These are phyloP conservation scores for Noctua fimbriata DNA, from an alignment of 2,888 invertebrate species.

Conservation along the genomic window DNA sequence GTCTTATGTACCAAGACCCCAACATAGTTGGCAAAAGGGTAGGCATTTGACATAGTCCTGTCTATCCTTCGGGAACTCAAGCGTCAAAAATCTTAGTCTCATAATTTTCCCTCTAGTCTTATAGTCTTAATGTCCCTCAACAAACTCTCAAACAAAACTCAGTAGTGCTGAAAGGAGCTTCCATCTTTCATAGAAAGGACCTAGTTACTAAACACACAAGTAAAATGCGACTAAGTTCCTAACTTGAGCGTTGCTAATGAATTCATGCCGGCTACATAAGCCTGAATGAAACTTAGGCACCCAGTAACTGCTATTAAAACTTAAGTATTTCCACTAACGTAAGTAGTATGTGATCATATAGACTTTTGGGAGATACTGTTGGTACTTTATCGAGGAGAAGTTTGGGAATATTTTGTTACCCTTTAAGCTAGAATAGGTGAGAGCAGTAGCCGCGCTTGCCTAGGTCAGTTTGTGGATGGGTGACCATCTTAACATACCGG, in stretches of 20 bases:
- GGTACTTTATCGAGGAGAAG: background rate
- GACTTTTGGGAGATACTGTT: background rate
- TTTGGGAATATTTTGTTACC: background rate
- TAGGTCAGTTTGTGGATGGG: background rate
- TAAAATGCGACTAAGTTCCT: conserved; percentile 34
- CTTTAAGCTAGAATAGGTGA: background rate
- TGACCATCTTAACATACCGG: background rate
- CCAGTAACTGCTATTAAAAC: conserved; percentile 23
- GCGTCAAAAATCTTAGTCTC: too few relatives aligned
- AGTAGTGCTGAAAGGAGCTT: background rate
- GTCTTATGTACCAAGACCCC: too few relatives aligned
- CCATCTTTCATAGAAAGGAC: background rate
- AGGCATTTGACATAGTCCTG: too few relatives aligned
- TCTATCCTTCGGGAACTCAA: too few relatives aligned
- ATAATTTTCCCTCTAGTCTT: background rate
- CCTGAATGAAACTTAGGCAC: conserved; percentile 48
- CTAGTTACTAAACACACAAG: conserved; percentile 5
- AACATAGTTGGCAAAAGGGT: too few relatives aligned
- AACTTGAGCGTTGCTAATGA: conserved; percentile 42
- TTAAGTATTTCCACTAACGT: conserved; percentile 15
- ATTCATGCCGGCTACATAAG: conserved; percentile 42
- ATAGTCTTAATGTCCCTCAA: background rate
- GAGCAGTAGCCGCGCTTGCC: background rate
- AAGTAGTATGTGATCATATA: conserved; percentile 14
- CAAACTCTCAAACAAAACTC: conserved; percentile 1